These are phyloP conservation scores for Philereme vetulata DNA, from an alignment of 2,888 invertebrate genomes.

Conservation along the genomic window DNA sequence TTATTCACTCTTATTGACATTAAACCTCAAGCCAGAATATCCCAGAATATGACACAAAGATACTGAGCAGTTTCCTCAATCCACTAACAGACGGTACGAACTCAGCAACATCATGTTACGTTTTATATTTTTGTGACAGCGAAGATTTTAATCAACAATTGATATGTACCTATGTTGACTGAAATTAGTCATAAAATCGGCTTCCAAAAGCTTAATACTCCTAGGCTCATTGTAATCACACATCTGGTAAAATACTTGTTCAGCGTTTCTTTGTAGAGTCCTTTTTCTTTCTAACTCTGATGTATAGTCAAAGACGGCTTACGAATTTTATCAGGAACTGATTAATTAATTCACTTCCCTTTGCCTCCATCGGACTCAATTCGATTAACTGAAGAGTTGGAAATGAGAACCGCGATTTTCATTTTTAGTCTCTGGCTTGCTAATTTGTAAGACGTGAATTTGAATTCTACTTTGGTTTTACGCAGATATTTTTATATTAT, in stretches of 20 bases:
- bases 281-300: slow-evolving; percentile 26
- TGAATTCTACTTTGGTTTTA: not conserved
- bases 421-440: not conserved
- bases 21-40: too few relatives aligned
- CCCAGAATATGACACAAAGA: too few relatives aligned
- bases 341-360: slow-evolving; percentile 37
- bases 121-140: too few relatives aligned
- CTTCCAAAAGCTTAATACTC: slow-evolving; percentile 4
- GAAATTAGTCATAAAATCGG: not conserved
- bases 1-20: too few relatives aligned
- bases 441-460: slow-evolving; percentile 3
- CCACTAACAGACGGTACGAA: too few relatives aligned
- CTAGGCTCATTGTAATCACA: slow-evolving; percentile 32
- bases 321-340: slow-evolving; percentile 36
- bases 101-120: too few relatives aligned
- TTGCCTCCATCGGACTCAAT: slow-evolving; percentile 34
- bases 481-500: too few relatives aligned
- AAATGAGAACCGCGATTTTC: slow-evolving; percentile 27
- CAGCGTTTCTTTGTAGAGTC: slow-evolving; percentile 18
- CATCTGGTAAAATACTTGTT: slow-evolving; percentile 33
- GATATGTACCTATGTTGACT: too few relatives aligned
- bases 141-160: too few relatives aligned
- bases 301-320: slow-evolving; percentile 32
- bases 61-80: too few relatives aligned
- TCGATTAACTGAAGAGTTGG: slow-evolving; percentile 38